These are phyloP conservation scores for Sturnira hondurensis DNA, from an alignment of 2,113 vertebrate species.

Conservation along the genomic window DNA sequence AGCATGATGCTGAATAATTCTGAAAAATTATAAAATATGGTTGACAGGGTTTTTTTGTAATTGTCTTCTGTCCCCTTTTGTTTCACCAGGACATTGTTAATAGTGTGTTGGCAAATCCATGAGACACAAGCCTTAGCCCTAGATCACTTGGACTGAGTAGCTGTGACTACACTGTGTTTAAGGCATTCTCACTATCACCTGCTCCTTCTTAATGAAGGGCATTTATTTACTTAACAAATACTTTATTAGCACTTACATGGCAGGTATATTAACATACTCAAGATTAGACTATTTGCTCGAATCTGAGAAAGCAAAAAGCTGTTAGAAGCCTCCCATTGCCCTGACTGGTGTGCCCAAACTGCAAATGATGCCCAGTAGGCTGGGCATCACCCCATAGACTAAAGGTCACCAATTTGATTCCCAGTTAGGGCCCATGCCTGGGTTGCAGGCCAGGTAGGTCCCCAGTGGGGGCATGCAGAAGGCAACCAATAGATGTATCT, in stretches of 20 bases:
- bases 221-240: slow-evolving; percentile 11
- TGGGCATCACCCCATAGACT: too few relatives aligned
- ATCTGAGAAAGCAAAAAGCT: not conserved
- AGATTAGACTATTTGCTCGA: not conserved
- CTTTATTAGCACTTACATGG: not conserved
- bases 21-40: not conserved
- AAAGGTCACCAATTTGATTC: too few relatives aligned
- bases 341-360: too few relatives aligned
- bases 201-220: not conserved
- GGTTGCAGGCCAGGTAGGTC: too few relatives aligned
- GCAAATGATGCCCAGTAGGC: too few relatives aligned
- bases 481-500: too few relatives aligned
- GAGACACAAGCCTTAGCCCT: not conserved
- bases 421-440: too few relatives aligned
- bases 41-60: not conserved
- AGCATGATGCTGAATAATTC: not conserved
- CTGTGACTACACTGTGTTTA: not conserved
- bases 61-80: not conserved
- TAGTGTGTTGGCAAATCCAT: not conserved
- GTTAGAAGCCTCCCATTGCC: not conserved
- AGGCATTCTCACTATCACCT: not conserved
- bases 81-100: not conserved
- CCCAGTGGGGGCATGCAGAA: too few relatives aligned
- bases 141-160: not conserved
- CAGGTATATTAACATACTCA: not conserved